Evolutionary conservation across 2,888 invertebrate species (phyloP).

Genomic region (Hybos culiciformis): DNA sequence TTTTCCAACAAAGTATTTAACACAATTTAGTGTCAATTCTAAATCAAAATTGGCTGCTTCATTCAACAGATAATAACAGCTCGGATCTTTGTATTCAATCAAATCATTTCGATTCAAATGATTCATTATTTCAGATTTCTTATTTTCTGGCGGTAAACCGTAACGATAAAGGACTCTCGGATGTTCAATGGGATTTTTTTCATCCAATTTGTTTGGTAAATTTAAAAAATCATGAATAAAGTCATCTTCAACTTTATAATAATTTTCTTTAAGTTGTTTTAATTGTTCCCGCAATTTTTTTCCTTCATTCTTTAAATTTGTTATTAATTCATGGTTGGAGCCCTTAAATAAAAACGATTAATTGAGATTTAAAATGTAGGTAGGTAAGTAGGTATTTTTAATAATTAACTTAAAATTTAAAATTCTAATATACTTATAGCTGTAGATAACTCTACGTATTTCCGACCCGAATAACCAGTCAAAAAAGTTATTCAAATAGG

Average conservation of each 20-base stretch:
- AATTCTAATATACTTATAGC: too few relatives aligned
- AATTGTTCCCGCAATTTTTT: constrained; percentile 46
- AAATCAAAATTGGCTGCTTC: constrained; percentile 61
- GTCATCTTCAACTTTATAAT: constrained; percentile 62
- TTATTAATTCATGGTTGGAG: constrained; percentile 26
- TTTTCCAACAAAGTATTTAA: constrained; percentile 31
- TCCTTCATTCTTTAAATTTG: constrained; percentile 43
- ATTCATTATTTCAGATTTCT: constrained; percentile 26
- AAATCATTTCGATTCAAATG: constrained; percentile 26
- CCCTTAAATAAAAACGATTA: too few relatives aligned
- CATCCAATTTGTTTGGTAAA: constrained; percentile 57
- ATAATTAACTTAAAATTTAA: neutral
- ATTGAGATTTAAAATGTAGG: neutral
- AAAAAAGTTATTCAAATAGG: too few relatives aligned
- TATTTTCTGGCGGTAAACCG: constrained; percentile 4
- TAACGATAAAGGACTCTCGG: constrained; percentile 24
- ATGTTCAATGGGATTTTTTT: constrained; percentile 40
- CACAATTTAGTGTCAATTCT: constrained; percentile 24
- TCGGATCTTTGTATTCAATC: constrained; percentile 31
- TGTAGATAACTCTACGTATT: neutral
- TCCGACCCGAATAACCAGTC: too few relatives aligned
- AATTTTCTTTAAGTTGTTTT: constrained; percentile 44
- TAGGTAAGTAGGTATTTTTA: neutral
- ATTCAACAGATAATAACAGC: constrained; percentile 50
- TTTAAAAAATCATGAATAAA: constrained; percentile 48